Evolutionary conservation across 2,888 invertebrate genomes (phyloP), one percentile per base, ranked within the genome.

Genomic region (Ommatoiulus sabulosus): DNA sequence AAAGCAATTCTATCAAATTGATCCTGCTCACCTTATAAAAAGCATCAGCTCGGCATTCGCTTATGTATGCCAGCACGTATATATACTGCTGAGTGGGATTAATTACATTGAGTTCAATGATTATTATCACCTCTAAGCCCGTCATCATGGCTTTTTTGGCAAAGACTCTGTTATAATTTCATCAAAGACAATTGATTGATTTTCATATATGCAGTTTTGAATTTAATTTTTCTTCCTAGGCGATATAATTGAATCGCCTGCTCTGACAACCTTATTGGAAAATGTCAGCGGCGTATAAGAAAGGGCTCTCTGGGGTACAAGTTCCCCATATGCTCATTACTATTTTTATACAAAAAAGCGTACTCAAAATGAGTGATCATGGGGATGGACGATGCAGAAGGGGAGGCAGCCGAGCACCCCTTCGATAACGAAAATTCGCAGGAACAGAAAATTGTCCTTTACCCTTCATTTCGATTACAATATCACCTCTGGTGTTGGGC

Each of bases 321-420:
- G 63, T 63, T 63, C 63, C 63, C 63, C 63, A 63, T 63, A 63
- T 63, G 63, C 63, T 63, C 63, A 63, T 63, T 63, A 63, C 63
- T 63, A 63, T 63, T 63, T 63, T 63, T 63, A 63, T 63, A 63
- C 63, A 63, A 63, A 63, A 63, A 63, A 17, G 63, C 63, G 63
- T 63, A 63, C 20, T 63, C 63, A n/a, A 63, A 63, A 63, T 63
- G 63, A 63, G 63, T 63, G 63, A 63, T 63, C 63, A 63, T 63
- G 63, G 63, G 63, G 63, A 63, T 63, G 20, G 63, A 20, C 63
- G 63, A 5, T 20, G 63, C 63, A 63, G 63, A 63, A 63, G 63
- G 63, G 63, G 63, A 63, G 48, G 12, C 48, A 2, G 7, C 48
- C 12, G 7, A 7, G 7, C 48, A 48, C 48, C 48, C 48, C 48